Percentiles rank a stretch among this genome's conserved stretches.
Conservation (phyloP, 2,888 invertebrate species). For the Parapristionchus giblindavisi region DNA sequence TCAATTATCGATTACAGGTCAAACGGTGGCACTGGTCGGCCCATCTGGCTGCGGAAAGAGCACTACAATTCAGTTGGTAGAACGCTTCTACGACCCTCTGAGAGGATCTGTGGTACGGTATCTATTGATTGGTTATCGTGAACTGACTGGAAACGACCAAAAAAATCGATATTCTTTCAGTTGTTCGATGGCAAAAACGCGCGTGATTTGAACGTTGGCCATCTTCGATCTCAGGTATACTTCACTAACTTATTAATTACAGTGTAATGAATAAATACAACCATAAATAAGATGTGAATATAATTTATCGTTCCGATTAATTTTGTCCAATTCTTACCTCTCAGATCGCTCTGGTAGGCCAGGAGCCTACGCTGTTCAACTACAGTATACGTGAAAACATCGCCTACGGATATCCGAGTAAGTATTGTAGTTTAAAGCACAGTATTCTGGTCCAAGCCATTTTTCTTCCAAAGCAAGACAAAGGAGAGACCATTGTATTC, state of each 20-base stretch:
- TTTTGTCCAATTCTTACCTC: too few relatives aligned
- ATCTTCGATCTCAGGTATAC: constrained; percentile 45
- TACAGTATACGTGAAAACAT: constrained; percentile 70
- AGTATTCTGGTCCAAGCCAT: too few relatives aligned
- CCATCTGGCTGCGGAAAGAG: constrained; percentile 72
- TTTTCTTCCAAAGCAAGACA: too few relatives aligned
- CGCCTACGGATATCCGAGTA: constrained; percentile 67
- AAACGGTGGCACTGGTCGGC: constrained; percentile 71
- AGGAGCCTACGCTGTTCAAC: constrained; percentile 72
- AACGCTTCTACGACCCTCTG: constrained; percentile 70
- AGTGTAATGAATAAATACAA: too few relatives aligned
- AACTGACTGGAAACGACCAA: too few relatives aligned
- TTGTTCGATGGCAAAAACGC: constrained; percentile 68
- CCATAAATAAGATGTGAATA: too few relatives aligned
- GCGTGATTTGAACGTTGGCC: constrained; percentile 48
- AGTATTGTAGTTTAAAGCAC: neutral
- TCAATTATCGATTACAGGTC: constrained; percentile 53
- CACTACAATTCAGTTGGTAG: constrained; percentile 70
- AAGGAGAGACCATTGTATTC: too few relatives aligned
- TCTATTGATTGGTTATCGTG: too few relatives aligned
- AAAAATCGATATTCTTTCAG: constrained; percentile 24
- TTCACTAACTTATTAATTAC: too few relatives aligned
- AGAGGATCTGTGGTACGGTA: constrained; percentile 72
- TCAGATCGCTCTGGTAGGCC: constrained; percentile 70
- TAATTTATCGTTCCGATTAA: too few relatives aligned